Evolutionary conservation across 2,888 invertebrate species (phyloP).

Genomic region (Allolobophora icterica): DNA sequence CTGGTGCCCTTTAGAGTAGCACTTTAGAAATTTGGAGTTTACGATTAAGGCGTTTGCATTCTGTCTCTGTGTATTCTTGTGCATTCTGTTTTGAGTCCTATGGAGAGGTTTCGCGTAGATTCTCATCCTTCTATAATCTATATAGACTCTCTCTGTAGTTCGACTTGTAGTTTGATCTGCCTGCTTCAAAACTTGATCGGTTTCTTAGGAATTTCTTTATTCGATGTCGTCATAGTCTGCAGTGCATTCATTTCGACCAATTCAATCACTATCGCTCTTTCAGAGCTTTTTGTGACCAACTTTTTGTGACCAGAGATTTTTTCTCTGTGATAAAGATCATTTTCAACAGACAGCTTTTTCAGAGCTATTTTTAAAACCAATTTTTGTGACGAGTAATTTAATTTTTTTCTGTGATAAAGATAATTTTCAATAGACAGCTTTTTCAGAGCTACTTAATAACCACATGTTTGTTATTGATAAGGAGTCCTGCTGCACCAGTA

Average conservation of each 20-base stretch:
- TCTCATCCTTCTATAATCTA: not conserved
- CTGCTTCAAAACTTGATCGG: not conserved
- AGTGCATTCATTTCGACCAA: not conserved
- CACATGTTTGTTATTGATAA: not conserved
- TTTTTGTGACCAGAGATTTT: not conserved
- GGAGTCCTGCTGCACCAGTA: not conserved
- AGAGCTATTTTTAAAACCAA: not conserved
- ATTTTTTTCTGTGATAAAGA: not conserved
- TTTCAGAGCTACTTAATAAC: not conserved
- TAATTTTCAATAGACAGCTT: not conserved
- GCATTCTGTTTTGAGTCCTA: not conserved
- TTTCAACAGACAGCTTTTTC: not conserved
- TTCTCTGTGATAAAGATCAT: not conserved
- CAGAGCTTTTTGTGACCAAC: not conserved
- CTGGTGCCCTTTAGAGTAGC: too few species aligned
- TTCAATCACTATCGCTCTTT: not conserved
- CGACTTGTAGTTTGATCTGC: not conserved
- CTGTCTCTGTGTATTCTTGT: not conserved
- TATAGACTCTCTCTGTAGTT: not conserved
- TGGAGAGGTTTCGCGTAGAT: not conserved
- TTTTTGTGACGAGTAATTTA: too few species aligned
- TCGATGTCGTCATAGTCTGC: conserved; percentile 4
- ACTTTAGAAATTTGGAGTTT: too few species aligned
- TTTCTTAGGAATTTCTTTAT: not conserved
- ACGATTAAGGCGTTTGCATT: not conserved